These are phyloP conservation scores for Peromyscus attwateri DNA, from an alignment of 2,797 vertebrate species.

Conservation along the genomic window DNA sequence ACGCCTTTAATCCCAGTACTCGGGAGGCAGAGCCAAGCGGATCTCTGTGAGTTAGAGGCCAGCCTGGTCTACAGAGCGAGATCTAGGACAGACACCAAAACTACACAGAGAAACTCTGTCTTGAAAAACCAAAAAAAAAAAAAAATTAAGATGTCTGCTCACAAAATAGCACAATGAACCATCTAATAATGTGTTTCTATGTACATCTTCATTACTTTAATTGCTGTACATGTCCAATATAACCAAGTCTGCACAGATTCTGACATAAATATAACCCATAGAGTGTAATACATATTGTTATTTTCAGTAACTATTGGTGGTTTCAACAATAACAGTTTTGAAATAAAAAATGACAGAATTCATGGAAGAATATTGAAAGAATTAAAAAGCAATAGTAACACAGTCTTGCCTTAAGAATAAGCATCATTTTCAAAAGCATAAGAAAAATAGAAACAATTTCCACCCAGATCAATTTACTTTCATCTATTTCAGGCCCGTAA, in stretches of 20 bases:
- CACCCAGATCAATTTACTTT: slow-evolving; percentile 55
- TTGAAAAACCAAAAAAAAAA: no score
- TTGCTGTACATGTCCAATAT: not conserved
- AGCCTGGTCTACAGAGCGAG: no score
- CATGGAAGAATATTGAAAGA: not conserved
- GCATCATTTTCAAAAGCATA: slow-evolving; percentile 63
- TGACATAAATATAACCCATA: not conserved
- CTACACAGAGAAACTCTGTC: no score
- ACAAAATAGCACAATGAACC: not conserved
- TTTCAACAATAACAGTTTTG: not conserved
- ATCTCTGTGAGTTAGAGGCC: no score
- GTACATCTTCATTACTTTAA: not conserved
- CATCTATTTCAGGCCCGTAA: slow-evolving; percentile 35
- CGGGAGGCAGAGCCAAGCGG: no score
- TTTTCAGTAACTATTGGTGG: not conserved
- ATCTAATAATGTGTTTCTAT: not conserved
- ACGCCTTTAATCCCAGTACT: no score
- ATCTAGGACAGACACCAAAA: no score
- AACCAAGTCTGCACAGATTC: not conserved
- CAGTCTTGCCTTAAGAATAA: slow-evolving; percentile 60
- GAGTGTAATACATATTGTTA: not conserved
- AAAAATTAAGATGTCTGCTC: accelerated
- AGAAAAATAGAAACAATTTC: slow-evolving; percentile 62
- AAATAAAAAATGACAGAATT: slow-evolving; percentile 33
- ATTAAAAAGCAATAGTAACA: slow-evolving; percentile 8